Base-by-base conservation (phyloP, 1,140 invertebrate genomes). In the Propsilocerus akamusi region DNA sequence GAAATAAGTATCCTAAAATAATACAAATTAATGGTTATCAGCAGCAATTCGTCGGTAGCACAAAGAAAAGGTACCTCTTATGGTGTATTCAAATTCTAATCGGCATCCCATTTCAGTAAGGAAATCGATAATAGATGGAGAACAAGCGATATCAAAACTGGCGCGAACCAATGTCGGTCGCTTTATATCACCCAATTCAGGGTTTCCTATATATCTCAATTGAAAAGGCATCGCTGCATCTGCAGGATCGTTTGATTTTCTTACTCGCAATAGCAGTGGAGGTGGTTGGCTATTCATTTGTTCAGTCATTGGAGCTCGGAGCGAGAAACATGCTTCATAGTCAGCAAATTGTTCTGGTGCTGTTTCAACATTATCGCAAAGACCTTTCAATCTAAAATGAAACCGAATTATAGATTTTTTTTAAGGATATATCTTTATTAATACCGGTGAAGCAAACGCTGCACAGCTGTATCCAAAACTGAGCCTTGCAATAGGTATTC, bases 351-450 rank as follows among this genome's bases (percentile, higher is more conserved):
- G 80, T 69, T 96, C 91, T 7, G 86, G 83, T 5, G 83, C 84
- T 50, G 80, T 78, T 61, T 96, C 91, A 5, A 90, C 84, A 72
- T 95, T 94, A 56, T 97, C 93, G 67, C 92, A 96, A 0, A 96
- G 71, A 2, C 93, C 92, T 56, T 90, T 73, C 11, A 97, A 71
- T 49, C 63, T 65, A 48, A 26, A 46, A 23, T 6, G 23, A 49
- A 10, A 1, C 41, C 23, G 25, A 32, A 23, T 7, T 23, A 4
- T n/a, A n/a, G n/a, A n/a, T n/a, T n/a, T n/a, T n/a, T n/a, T n/a
- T n/a, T n/a, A n/a, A n/a, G n/a, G n/a, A n/a, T n/a, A n/a, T n/a
- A n/a, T n/a, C n/a, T n/a, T n/a, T 12, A 30, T 30, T 30, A 12
- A 28, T 32, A 63, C 56, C 92, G 71, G 60, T 97, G 89, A 12